These are phyloP conservation scores for Thaumetopoea pityocampa DNA, from an alignment of 1,140 invertebrate species.

Conservation along the genomic window DNA sequence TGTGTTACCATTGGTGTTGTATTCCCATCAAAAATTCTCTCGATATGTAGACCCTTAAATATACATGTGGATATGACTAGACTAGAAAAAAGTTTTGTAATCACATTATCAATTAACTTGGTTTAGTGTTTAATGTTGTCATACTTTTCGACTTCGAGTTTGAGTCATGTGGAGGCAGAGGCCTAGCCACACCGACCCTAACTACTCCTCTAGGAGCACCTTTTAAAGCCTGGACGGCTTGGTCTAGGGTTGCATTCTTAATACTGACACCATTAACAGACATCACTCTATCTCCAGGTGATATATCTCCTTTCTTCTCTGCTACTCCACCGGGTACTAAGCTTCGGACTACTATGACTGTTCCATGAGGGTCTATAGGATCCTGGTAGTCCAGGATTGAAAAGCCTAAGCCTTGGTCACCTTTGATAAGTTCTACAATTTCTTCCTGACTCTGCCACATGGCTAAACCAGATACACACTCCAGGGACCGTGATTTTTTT, in stretches of 20 bases:
- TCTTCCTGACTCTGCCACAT: constrained; percentile 95
- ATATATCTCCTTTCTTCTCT: constrained; percentile 90
- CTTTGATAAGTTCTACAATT: constrained; percentile 91
- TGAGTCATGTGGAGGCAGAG: constrained; percentile 55
- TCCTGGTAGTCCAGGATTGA: constrained; percentile 97
- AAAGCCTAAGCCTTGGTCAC: constrained; percentile 94
- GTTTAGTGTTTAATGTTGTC: constrained; percentile 53
- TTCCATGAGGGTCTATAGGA: constrained; percentile 90
- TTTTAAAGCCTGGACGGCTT: constrained; percentile 93
- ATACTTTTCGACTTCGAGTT: constrained; percentile 71
- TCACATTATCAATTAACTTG: constrained; percentile 61
- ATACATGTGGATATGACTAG: constrained; percentile 66
- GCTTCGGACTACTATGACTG: constrained; percentile 95
- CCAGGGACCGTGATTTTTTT: constrained; percentile 92
- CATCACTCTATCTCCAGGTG: constrained; percentile 93
- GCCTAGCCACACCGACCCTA: constrained; percentile 80
- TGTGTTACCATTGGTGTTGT: too few relatives aligned
- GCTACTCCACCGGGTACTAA: constrained; percentile 95
- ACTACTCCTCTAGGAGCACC: constrained; percentile 90
- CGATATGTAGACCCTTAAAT: constrained; percentile 32
- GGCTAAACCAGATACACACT: constrained; percentile 92
- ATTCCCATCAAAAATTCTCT: too few relatives aligned
- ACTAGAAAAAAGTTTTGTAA: constrained; percentile 56
- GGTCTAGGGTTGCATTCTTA: constrained; percentile 91
- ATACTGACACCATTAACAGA: constrained; percentile 92